phyloP scores from a whole-genome alignment of 2,797 vertebrate species.

The Pangasius krempfi region DNA sequence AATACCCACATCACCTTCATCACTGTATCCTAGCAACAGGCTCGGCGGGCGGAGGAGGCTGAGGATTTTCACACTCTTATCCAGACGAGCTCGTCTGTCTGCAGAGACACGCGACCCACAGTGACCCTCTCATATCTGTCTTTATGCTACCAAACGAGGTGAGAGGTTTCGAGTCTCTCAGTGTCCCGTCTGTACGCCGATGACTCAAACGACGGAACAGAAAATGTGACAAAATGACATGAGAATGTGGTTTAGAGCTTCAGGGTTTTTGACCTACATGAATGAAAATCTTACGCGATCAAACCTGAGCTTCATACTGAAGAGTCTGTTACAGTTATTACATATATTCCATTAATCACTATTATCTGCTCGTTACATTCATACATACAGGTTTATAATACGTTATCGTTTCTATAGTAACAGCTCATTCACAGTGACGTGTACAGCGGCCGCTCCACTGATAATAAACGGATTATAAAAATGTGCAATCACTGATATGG shows the following conservation, averaged over 20 bases:
- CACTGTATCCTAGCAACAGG: conserved; percentile 76
- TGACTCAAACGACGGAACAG: background rate
- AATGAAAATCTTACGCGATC: background rate
- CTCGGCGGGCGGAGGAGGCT: conserved; percentile 66
- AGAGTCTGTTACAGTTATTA: background rate
- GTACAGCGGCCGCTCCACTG: background rate
- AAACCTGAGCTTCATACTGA: background rate
- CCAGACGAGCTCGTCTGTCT: conserved; percentile 64
- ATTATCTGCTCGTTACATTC: too few species aligned
- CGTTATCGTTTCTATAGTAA: background rate
- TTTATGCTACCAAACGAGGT: conserved; percentile 12
- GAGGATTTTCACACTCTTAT: conserved; percentile 69
- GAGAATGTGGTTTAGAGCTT: background rate
- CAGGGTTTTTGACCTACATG: background rate
- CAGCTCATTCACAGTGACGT: background rate
- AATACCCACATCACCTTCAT: conserved; percentile 59
- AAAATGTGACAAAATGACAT: background rate
- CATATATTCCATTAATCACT: background rate
- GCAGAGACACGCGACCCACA: conserved; percentile 57
- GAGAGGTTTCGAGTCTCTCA: conserved; percentile 29
- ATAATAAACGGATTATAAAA: background rate
- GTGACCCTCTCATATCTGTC: conserved; percentile 51
- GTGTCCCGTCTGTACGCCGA: conserved; percentile 30
- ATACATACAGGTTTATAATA: background rate
- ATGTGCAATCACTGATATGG: background rate